phyloP scores from a whole-genome alignment of 2,888 invertebrate genomes.

The Rotaria magnacalcarata region DNA sequence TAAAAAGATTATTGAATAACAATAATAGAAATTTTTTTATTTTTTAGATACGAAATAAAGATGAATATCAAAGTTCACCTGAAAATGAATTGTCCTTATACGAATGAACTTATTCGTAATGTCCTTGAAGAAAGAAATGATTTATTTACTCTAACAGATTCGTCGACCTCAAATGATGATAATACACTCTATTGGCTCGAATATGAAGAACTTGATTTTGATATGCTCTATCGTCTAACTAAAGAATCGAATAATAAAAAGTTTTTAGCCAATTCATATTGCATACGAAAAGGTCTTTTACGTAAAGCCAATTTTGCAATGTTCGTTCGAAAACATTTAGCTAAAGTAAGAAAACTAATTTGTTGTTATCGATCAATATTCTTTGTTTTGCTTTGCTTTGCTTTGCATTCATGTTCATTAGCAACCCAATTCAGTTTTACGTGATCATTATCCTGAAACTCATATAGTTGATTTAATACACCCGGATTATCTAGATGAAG shows the following conservation, averaged over 20 bases:
- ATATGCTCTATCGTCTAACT: neutral
- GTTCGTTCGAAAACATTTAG: conserved; percentile 26
- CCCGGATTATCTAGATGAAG: conserved; percentile 43
- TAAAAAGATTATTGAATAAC: too few species aligned
- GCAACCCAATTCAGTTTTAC: neutral
- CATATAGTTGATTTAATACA: conserved; percentile 37
- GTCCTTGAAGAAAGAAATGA: neutral
- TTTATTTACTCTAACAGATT: neutral
- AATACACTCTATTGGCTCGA: conserved; percentile 37
- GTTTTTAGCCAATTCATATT: conserved; percentile 38
- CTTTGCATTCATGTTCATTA: neutral
- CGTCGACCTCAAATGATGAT: neutral
- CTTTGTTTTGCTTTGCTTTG: too few species aligned
- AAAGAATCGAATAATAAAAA: conserved; percentile 25
- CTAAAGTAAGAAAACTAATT: neutral
- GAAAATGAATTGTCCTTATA: neutral
- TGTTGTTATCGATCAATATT: too few species aligned
- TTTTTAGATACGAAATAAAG: neutral
- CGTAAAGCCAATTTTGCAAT: conserved; percentile 42
- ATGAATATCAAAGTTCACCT: neutral
- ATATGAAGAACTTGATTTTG: conserved; percentile 44
- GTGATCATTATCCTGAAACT: conserved; percentile 39
- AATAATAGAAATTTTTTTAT: too few species aligned
- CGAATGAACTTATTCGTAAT: neutral
- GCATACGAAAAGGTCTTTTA: conserved; percentile 43